phyloP scores from a whole-genome alignment of 2,113 vertebrate genomes.

The Gadus macrocephalus region DNA sequence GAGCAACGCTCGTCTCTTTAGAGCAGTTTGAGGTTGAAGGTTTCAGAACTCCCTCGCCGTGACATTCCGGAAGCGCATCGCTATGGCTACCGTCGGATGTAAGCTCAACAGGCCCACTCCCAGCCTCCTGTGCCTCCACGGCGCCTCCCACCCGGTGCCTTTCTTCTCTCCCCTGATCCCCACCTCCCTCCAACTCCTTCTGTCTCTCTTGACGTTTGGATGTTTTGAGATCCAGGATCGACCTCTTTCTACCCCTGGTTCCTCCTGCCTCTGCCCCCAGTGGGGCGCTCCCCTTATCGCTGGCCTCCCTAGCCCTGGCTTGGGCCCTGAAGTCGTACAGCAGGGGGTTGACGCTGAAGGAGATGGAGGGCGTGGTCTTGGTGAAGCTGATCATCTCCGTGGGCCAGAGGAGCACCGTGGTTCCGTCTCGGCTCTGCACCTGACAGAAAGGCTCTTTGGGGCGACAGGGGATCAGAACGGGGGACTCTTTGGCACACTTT shows the following conservation, averaged over 20 bases:
- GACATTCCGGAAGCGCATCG: slow-evolving; percentile 16
- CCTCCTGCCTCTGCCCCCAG: slow-evolving; percentile 20
- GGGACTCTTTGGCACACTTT: neutral
- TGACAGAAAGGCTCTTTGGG: slow-evolving; percentile 59
- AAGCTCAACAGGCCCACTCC: slow-evolving; percentile 33
- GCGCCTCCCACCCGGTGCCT: slow-evolving; percentile 29
- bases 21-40: slow-evolving; percentile 26
- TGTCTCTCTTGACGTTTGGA: slow-evolving; percentile 43
- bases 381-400: slow-evolving; percentile 65
- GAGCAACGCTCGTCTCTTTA: slow-evolving; percentile 30
- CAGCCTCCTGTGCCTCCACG: slow-evolving; percentile 41
- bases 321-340: slow-evolving; percentile 64
- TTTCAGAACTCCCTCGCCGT: slow-evolving; percentile 50
- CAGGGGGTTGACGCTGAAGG: slow-evolving; percentile 63
- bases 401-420: slow-evolving; percentile 60
- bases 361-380: slow-evolving; percentile 49
- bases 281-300: neutral
- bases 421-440: slow-evolving; percentile 52
- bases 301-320: slow-evolving; percentile 38
- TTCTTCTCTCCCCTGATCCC: slow-evolving; percentile 50
- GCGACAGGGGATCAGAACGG: neutral
- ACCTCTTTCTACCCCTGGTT: slow-evolving; percentile 37
- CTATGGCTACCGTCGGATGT: slow-evolving; percentile 26
- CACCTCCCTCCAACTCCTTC: slow-evolving; percentile 35
- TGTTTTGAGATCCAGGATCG: slow-evolving; percentile 59